Evolutionary conservation across 35 echinoderm and acorn worm genomes (phyloP), one percentile per base, ranked within the genome.

Genomic region (Ophiothrix spiculata): DNA sequence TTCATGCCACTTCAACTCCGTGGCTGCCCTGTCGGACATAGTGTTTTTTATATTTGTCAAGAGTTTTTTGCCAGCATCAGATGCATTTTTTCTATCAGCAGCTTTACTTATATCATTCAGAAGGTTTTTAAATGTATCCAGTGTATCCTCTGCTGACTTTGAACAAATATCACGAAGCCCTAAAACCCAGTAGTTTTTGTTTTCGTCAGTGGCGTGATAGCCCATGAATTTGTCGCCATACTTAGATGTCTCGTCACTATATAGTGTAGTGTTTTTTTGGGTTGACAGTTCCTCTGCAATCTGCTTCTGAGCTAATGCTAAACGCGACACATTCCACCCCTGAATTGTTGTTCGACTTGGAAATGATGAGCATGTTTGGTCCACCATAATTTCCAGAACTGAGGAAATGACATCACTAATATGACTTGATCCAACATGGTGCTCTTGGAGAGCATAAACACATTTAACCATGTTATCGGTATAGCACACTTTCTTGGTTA

Each of bases 1-100:
- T 83, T 56, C 19, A 36, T 83, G 80, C 80, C 80, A 83, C 42
- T 83, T 56, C 41, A 83, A 37, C 33, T 83, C 81, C 29, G 81
- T 83, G 4, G 81, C 81, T 31, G 81, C 81, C 8, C 81, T 11
- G 81, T 83, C 81, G 56, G 14, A 25, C 81, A 83, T 83, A 11
- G 81, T 83, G 81, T 83, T 83, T 11, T 29, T 11, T 13, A 83
- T 83, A 41, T 83, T 23, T 4, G 14, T 36, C 19, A 83, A 32
- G 11, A 83, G 39, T 36, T 83, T 83, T 33, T 83, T 49, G 0
- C 81, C 81, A 31, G 81, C 81, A 83, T 1, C 40, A 83, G 6
- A 49, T 4, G 80, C 80, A 83, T 83, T 31, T 3, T 34, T 54
- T 8, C 45, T 54, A n/a, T n/a, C 56, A 6, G 35, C 81, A 56